phyloP scores from a whole-genome alignment of 1,140 invertebrate species.

The Hylyphantes graminicola region DNA sequence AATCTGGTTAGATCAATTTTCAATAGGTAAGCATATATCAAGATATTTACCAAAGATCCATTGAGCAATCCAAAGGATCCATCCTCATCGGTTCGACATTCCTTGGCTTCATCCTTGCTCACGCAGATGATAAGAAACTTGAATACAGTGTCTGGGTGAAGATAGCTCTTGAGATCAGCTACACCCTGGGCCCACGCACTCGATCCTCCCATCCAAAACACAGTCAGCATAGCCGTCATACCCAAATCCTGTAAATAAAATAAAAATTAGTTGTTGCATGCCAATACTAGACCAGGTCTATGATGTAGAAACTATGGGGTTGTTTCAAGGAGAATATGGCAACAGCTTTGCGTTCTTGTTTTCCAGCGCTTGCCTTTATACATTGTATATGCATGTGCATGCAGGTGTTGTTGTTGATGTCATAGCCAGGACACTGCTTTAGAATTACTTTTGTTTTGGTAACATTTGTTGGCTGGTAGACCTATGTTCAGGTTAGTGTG shows the following conservation, averaged over 20 bases:
- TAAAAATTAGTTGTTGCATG: no score
- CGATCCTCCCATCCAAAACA: conserved; percentile 77
- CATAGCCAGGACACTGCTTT: no score
- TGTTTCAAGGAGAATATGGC: no score
- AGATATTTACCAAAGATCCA: conserved; percentile 61
- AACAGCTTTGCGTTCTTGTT: no score
- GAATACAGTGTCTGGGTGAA: conserved; percentile 67
- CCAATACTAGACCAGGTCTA: no score
- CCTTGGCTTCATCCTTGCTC: background rate
- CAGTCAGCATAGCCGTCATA: conserved; percentile 72
- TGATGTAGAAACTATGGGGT: no score
- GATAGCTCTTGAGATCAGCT: conserved; percentile 72
- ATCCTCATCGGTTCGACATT: conserved; percentile 31
- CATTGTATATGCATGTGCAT: no score
- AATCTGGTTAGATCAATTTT: background rate
- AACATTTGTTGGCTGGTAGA: no score
- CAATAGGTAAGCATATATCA: background rate
- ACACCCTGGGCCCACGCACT: conserved; percentile 77
- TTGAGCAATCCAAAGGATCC: conserved; percentile 62
- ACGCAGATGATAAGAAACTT: conserved; percentile 59
- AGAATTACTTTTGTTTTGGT: no score
- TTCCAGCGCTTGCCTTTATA: no score
- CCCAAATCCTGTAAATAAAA: conserved; percentile 71
- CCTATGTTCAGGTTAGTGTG: no score
- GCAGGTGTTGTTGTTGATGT: no score